phyloP scores from a whole-genome alignment of 2,113 vertebrate species.

The Epinephelus lanceolatus region DNA sequence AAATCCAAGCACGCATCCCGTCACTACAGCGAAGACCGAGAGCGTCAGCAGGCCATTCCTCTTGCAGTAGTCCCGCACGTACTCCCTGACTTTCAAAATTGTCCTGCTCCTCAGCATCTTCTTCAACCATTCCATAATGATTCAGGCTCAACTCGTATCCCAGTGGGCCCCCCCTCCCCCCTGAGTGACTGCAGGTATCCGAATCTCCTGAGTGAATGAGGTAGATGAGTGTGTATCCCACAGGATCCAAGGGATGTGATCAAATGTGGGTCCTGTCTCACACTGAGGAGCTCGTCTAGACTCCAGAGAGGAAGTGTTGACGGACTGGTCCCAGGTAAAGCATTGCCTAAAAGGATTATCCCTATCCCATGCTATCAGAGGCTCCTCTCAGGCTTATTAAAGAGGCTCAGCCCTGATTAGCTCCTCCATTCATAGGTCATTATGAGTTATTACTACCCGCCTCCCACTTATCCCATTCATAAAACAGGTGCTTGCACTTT shows the following conservation, averaged over 20 bases:
- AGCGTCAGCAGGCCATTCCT: conserved; percentile 89
- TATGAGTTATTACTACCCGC: conserved; percentile 34
- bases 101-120: conserved; percentile 27
- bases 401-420: conserved; percentile 41
- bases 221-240: background rate
- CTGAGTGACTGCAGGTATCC: conserved; percentile 1
- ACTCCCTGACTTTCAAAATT: conserved; percentile 56
- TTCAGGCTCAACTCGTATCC: conserved; percentile 13
- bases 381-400: conserved; percentile 61
- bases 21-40: conserved; percentile 87
- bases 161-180: conserved; percentile 11
- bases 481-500: conserved; percentile 23
- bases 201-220: conserved; percentile 14
- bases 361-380: conserved; percentile 43
- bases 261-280: conserved; percentile 19
- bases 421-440: conserved; percentile 45
- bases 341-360: conserved; percentile 77
- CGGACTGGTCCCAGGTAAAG: conserved; percentile 59
- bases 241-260: conserved; percentile 24
- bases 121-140: conserved; percentile 61
- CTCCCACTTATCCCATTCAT: conserved; percentile 58
- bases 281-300: conserved; percentile 43
- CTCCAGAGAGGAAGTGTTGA: conserved; percentile 60
- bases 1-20: conserved; percentile 88
- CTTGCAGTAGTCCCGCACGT: conserved; percentile 82